Percentiles rank a stretch among this genome's conserved stretches.
Evolutionary conservation across 2,888 invertebrate genomes (phyloP).

Genomic region (Fragum fragum): DNA sequence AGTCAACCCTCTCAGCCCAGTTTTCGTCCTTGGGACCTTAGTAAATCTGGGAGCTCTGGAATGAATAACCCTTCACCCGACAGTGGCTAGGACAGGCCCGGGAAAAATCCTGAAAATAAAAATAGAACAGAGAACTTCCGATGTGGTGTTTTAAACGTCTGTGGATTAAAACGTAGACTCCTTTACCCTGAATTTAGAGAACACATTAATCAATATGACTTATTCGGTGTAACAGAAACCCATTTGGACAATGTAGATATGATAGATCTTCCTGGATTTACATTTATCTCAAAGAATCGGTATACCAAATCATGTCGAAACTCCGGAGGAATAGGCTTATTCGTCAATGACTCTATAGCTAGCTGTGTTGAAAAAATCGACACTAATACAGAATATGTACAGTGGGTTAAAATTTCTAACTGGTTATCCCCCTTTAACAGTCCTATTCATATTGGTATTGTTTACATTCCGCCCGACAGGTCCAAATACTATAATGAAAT

Average conservation of each 20-base stretch:
- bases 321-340: background rate
- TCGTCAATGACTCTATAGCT: background rate
- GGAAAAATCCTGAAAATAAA: too few relatives aligned
- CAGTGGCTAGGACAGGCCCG: too few relatives aligned
- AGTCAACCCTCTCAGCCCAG: too few relatives aligned
- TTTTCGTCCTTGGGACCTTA: too few relatives aligned
- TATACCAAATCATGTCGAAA: background rate
- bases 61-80: too few relatives aligned
- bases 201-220: background rate
- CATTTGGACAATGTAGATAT: background rate
- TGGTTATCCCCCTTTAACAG: background rate
- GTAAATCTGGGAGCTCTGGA: too few relatives aligned
- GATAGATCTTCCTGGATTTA: background rate
- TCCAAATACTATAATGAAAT: slow-evolving; percentile 21
- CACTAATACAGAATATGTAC: background rate
- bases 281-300: background rate
- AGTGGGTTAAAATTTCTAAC: background rate
- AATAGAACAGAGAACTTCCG: background rate
- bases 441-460: background rate
- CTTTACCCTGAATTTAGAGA: background rate
- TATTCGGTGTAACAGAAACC: background rate
- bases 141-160: background rate
- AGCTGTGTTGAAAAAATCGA: background rate
- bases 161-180: background rate
- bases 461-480: slow-evolving; percentile 30